Evolutionary conservation across 2,113 vertebrate species (phyloP).

Genomic region (Manacus vitellinus): DNA sequence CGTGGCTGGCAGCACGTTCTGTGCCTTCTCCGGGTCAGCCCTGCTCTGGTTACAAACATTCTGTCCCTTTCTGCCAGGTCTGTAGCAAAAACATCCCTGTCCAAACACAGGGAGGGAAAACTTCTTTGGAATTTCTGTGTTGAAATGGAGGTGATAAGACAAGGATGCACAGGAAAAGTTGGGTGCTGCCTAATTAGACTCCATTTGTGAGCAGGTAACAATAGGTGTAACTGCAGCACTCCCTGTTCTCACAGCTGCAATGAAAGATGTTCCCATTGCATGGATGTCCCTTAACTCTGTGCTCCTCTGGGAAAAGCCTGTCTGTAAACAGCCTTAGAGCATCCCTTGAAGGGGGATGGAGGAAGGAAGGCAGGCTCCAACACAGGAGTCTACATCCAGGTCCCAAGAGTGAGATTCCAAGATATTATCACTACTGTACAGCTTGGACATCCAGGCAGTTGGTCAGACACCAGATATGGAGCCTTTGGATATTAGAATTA

Average conservation of each 20-base stretch:
- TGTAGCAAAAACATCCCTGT: background rate
- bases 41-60: background rate
- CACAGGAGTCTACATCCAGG: background rate
- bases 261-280: background rate
- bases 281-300: background rate
- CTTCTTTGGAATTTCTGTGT: background rate
- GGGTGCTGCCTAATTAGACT: background rate
- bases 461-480: background rate
- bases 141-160: background rate
- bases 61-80: background rate
- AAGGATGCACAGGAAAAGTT: background rate
- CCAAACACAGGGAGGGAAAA: background rate
- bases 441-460: background rate
- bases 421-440: background rate
- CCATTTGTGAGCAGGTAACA: background rate
- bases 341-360: background rate
- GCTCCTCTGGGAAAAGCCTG: background rate
- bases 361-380: background rate
- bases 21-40: background rate
- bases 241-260: background rate
- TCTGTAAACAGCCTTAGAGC: background rate
- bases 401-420: background rate
- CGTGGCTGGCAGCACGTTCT: background rate
- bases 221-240: background rate
- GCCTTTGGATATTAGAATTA: background rate